Base-by-base conservation (phyloP, 2,113 vertebrate genomes). In the Phyllostomus discolor region DNA sequence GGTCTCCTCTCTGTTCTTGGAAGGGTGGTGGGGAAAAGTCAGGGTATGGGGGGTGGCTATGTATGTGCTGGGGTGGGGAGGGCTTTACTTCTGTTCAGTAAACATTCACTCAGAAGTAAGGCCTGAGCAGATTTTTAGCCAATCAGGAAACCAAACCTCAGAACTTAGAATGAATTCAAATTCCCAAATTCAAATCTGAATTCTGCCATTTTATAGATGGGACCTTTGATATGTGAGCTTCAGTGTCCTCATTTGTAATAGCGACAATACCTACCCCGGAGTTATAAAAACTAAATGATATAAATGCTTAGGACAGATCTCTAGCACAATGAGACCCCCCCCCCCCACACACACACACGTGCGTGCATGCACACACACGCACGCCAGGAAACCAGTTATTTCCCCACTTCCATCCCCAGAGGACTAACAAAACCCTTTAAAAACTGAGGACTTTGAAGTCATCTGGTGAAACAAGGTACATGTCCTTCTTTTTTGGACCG, bases 1-100 rank as follows among this genome's bases (percentile, higher is more conserved):
- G 84, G 85, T 90, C 91, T 97, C 64, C 73, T 92, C 70, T 91
- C 52, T 93, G 35, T 95, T 62, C 76, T 67, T 82, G 73, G 64
- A 82, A 85, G 31, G n/a, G n/a, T 41, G 46, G 48, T 33, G 8
- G 69, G 82, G 48, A 46, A 66, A 50, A 73, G 24, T 54, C 33
- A 48, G 83, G 79, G 17, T 26, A 5, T 19, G 22, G 24, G 17
- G n/a, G 24, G 26, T 10, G 33, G 59, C 17, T 41, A 5, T 10
- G 0, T 24, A 48, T 48, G 59, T 57, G 33, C 17, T 64, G 28
- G 19, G 54, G 31, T 28, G 4, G 43, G 84, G 9, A 31, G 7
- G 78, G 50, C 19, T 95, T 89, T 94, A 14, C 54, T 67, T 72
- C 35, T 92, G 24, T 85, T 59, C 48, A 10, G 57, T 41, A 1